Evolutionary conservation across 2,888 invertebrate genomes (phyloP).

Genomic region (Beris chalybata): DNA sequence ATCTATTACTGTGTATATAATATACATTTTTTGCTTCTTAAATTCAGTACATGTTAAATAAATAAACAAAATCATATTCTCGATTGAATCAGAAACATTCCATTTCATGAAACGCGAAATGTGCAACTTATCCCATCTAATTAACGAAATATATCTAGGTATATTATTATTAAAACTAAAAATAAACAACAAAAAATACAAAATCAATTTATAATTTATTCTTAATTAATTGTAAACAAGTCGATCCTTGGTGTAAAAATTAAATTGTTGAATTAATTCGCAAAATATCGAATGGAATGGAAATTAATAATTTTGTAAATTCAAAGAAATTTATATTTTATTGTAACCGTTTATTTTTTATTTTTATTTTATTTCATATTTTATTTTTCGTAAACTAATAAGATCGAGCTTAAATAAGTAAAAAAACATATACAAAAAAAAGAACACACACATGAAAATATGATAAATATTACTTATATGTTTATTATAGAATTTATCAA

Average conservation of each 20-base stretch:
- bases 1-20: not conserved
- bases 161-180: not conserved
- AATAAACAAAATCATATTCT: not conserved
- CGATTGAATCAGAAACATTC: conserved; percentile 16
- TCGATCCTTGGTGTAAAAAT: conserved; percentile 20
- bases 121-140: conserved; percentile 8
- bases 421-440: too few relatives aligned
- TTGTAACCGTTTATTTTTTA: not conserved
- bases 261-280: not conserved
- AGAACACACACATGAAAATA: too few relatives aligned
- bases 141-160: too few relatives aligned
- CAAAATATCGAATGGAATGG: too few relatives aligned
- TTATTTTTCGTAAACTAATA: not conserved
- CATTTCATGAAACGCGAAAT: conserved; percentile 14
- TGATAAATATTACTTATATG: too few relatives aligned
- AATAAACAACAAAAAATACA: not conserved
- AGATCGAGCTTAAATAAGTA: too few relatives aligned
- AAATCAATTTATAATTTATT: conserved; percentile 4
- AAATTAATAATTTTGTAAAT: not conserved
- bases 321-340: not conserved
- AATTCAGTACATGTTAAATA: not conserved
- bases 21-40: not conserved
- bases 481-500: too few relatives aligned
- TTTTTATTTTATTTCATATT: not conserved
- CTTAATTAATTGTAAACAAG: not conserved